Conservation (phyloP, 2,113 vertebrate genomes). For the Sinocyclocheilus rhinocerous region DNA sequence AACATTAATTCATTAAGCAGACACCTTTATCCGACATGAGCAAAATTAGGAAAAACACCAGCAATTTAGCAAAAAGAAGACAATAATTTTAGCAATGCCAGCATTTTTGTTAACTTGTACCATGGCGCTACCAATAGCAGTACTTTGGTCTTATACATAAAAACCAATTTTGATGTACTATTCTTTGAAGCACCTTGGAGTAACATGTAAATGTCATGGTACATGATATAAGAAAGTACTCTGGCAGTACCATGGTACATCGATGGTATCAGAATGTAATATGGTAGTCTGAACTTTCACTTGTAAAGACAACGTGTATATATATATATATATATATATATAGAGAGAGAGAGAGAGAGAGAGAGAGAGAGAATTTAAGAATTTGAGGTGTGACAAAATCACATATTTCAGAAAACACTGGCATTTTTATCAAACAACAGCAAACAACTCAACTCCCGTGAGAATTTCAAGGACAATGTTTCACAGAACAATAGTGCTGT, state of each 20-base stretch:
- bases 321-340: no score
- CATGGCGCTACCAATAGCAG: background rate
- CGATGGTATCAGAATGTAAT: no score
- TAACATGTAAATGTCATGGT: background rate
- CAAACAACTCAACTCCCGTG: slow-evolving; percentile 13
- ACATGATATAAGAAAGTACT: background rate
- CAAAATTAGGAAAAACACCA: background rate
- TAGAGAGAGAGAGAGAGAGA: no score
- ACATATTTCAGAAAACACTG: slow-evolving; percentile 8
- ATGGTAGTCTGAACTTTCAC: no score
- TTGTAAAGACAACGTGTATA: no score
- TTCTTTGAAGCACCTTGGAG: background rate
- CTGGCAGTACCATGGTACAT: no score
- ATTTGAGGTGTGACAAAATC: background rate
- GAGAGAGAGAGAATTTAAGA: background rate
- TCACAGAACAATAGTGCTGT: slow-evolving; percentile 25
- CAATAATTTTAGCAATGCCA: background rate
- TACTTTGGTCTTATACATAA: background rate
- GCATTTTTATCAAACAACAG: background rate
- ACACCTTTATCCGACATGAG: background rate
- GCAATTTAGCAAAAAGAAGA: background rate
- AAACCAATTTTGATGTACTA: background rate
- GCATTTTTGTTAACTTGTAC: background rate
- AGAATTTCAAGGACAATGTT: slow-evolving; percentile 3
- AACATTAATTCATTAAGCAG: background rate